These are phyloP conservation scores for Halichoeres trimaculatus DNA, from an alignment of 2,113 vertebrate species.

Conservation along the genomic window DNA sequence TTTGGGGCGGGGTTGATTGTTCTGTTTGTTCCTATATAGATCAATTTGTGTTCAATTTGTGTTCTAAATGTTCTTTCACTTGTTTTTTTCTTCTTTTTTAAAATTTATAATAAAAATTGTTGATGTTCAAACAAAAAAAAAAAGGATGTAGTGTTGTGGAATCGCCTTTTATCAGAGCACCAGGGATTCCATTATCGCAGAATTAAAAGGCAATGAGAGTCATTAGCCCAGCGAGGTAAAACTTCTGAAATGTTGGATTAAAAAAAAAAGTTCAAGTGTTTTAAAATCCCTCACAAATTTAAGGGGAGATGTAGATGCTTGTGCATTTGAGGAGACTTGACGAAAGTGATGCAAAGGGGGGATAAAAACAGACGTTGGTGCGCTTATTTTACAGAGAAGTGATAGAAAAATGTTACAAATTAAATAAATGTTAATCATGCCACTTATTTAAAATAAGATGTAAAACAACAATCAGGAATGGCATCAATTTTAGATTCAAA, in stretches of 20 bases:
- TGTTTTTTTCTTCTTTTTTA: no score
- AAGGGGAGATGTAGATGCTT: constrained; percentile 43
- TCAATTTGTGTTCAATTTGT: no score
- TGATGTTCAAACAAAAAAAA: no score
- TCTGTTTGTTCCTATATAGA: no score
- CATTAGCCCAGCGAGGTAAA: constrained; percentile 60
- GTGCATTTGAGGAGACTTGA: constrained; percentile 57
- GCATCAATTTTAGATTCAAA: constrained; percentile 41
- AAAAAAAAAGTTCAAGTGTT: constrained; percentile 58
- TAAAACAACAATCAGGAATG: background rate
- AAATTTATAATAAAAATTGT: no score
- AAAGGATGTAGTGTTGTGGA: constrained; percentile 61
- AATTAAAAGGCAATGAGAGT: constrained; percentile 49
- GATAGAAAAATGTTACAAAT: background rate
- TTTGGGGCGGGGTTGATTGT: no score
- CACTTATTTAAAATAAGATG: background rate
- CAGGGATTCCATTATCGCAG: constrained; percentile 63
- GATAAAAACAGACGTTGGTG: constrained; percentile 19
- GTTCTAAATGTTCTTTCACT: no score
- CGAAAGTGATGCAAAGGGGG: background rate
- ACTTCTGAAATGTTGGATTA: constrained; percentile 57
- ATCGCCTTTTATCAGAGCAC: constrained; percentile 72
- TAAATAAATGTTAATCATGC: background rate
- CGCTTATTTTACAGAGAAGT: constrained; percentile 32
- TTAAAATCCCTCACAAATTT: constrained; percentile 35